Conservation (phyloP, 2,888 invertebrate species). For the Aspidapion aeneum region DNA sequence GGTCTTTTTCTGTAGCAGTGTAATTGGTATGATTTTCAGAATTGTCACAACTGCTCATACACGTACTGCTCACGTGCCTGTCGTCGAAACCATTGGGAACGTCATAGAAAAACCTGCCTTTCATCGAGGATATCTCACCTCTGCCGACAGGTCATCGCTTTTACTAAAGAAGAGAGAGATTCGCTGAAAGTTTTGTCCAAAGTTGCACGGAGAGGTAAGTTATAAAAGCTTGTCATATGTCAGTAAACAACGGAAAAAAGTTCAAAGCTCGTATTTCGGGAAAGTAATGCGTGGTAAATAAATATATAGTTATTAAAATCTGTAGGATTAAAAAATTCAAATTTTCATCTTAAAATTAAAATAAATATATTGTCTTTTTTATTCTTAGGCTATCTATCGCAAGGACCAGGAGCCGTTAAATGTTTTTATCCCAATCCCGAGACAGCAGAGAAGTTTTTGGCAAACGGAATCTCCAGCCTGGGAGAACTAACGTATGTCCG, state of each 20-base stretch:
- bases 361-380: too few relatives aligned
- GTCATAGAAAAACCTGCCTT: conserved; percentile 85
- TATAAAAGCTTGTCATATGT: too few relatives aligned
- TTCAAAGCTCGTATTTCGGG: too few relatives aligned
- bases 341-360: too few relatives aligned
- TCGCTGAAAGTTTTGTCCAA: conserved; percentile 75
- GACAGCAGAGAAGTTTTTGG: conserved; percentile 79
- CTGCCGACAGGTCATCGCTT: conserved; percentile 77
- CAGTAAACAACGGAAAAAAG: too few relatives aligned
- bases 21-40: too few relatives aligned
- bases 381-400: conserved; percentile 61
- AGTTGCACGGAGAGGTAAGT: conserved; percentile 67
- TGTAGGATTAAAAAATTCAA: too few relatives aligned
- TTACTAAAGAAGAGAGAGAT: conserved; percentile 74
- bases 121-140: conserved; percentile 88
- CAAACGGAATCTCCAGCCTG: conserved; percentile 68
- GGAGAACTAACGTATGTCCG: conserved; percentile 82
- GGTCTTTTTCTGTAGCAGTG: too few relatives aligned
- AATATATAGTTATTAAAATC: too few relatives aligned
- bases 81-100: conserved; percentile 88
- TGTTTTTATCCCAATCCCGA: conserved; percentile 86
- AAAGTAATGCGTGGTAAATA: too few relatives aligned
- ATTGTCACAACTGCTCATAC: conserved; percentile 93
- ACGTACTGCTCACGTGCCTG: conserved; percentile 92
- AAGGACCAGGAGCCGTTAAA: conserved; percentile 89